Evolutionary conservation across 2,888 invertebrate genomes (phyloP), one percentile per base, ranked within the genome.

Genomic region (Arctia plantaginis): DNA sequence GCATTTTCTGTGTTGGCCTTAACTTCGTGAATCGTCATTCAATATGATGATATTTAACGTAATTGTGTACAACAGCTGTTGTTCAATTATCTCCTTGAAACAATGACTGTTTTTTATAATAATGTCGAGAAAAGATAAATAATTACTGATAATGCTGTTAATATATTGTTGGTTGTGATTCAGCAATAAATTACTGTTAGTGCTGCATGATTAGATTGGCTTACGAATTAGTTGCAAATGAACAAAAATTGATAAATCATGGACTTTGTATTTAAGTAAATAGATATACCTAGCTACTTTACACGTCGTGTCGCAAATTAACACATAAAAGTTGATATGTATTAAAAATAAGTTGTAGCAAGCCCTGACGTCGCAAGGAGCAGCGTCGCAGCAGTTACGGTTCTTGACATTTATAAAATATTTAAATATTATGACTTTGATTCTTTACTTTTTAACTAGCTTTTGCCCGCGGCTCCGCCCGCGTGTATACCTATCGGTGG

Each of bases 161-260:
- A 66, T 73, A 68, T 76, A 71, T 73, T 74, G 73, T 80, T 81
- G 83, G 83, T 84, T 84, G 83, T 84, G 83, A 84, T 67, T 74
- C 77, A 85, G 81, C 81, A 83, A 83, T 83, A 83, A 81, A 76
- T 80, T 69, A 75, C 8, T 55, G n/a, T 62, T 64, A 62, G 30
- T 30, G 23, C 0, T 1, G 13, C 18, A 33, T 67, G 47, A 67
- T 33, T 67, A 47, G 47, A 33, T 47, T 47, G 13, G 23, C 23
- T 27, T 27, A 66, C 18, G 18, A 13, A 18, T 27, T 30, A 44
- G 10, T 67, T 67, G 23, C 30, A 33, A 33, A 47, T 67, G 67
- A 67, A 12, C 4, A 67, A 23, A 67, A 23, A 23, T 23, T 4
- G 23, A 12, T 33, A 47, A 67, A 33, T 67, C 0, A 23, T 13